These are phyloP conservation scores for Drosophila anomelani DNA, from an alignment of 2,888 invertebrate genomes.

Conservation along the genomic window DNA sequence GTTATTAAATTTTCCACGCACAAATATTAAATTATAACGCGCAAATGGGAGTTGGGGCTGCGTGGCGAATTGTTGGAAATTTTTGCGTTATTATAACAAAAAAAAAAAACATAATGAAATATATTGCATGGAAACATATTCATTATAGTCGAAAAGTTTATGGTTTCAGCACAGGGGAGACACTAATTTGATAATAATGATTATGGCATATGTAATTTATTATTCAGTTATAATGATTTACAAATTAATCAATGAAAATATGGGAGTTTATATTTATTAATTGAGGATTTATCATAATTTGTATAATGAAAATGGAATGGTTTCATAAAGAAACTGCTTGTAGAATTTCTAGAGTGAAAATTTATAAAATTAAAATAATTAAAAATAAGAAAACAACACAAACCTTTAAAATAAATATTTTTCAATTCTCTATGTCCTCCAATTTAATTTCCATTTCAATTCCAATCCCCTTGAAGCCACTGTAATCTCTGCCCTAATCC, in stretches of 20 bases:
- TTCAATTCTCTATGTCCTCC: too few relatives aligned
- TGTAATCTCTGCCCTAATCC: slow-evolving; percentile 10
- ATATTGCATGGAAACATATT: slow-evolving; percentile 3
- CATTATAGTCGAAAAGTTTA: background rate
- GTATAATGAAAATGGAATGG: background rate
- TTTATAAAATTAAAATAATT: too few relatives aligned
- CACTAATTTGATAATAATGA: slow-evolving; percentile 5
- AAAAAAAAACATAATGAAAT: slow-evolving; percentile 11
- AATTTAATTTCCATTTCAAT: background rate
- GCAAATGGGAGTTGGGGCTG: slow-evolving; percentile 29
- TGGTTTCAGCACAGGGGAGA: slow-evolving; percentile 2
- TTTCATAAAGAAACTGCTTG: too few relatives aligned
- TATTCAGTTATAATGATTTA: background rate
- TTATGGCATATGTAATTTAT: background rate
- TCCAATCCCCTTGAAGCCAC: background rate
- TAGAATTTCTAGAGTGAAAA: too few relatives aligned
- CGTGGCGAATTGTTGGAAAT: slow-evolving; percentile 18
- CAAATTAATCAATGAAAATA: background rate
- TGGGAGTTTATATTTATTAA: background rate
- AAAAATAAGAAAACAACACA: background rate
- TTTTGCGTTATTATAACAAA: slow-evolving; percentile 18
- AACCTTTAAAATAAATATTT: background rate
- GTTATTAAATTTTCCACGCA: slow-evolving; percentile 48
- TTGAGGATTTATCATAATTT: too few relatives aligned
- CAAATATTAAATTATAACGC: slow-evolving; percentile 38